These are phyloP conservation scores for Steatornis caripensis DNA, from an alignment of 2,113 vertebrate species.

Conservation along the genomic window DNA sequence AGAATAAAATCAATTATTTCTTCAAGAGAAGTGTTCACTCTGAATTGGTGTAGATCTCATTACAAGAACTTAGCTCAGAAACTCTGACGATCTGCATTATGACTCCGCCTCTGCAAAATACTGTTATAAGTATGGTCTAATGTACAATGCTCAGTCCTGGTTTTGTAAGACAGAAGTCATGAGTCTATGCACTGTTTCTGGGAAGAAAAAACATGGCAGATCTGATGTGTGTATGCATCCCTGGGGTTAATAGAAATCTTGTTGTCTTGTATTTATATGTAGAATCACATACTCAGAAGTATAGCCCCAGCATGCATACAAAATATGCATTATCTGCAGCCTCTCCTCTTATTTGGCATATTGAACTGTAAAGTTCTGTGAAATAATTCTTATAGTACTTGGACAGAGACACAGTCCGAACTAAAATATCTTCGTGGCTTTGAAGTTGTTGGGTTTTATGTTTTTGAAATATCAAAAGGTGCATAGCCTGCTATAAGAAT, in stretches of 20 bases:
- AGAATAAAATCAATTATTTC: not conserved
- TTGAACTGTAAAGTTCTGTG: not conserved
- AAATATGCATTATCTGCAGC: not conserved
- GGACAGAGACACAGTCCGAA: not conserved
- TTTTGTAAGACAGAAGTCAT: not conserved
- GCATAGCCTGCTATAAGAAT: not conserved
- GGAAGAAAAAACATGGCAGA: not conserved
- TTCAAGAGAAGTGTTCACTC: not conserved
- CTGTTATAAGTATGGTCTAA: accelerated
- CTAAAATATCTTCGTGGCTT: not conserved
- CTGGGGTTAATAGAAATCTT: not conserved
- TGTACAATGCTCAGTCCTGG: not conserved
- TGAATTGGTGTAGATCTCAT: not conserved
- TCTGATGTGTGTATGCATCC: not conserved
- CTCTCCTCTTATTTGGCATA: not conserved
- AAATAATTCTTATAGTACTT: not conserved
- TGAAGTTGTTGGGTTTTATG: not conserved
- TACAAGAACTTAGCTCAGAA: not conserved
- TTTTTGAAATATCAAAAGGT: not conserved
- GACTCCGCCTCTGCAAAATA: not conserved
- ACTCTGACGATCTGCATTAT: not conserved
- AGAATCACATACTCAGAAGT: not conserved
- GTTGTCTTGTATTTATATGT: too few species aligned
- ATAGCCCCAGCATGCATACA: not conserved
- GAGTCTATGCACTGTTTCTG: not conserved